Evolutionary conservation across 2,797 vertebrate genomes (phyloP), one percentile per base, ranked within the genome.

Genomic region (Spinibarbus caldwelli): DNA sequence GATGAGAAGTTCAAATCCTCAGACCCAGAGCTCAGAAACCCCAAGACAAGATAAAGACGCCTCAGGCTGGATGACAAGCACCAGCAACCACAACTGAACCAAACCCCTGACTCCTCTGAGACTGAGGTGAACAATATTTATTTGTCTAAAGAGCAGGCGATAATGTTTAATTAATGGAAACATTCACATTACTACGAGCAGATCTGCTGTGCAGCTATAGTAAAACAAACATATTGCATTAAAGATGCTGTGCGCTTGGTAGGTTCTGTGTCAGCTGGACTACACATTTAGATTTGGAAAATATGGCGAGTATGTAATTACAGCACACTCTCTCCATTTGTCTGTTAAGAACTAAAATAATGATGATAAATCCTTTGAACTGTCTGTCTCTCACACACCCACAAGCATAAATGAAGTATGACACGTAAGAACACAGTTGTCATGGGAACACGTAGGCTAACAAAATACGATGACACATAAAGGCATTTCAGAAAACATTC

Each of bases 391-490:
- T 78, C 66, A 73, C 80, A 86, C 84, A 76, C 84, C 78, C 85
- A 70, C 80, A 66, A 70, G 82, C 82, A 76, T 73, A 80, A 88
- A 83, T 84, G 36, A 83, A 82, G 87, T 84, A 82, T 54, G 67
- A 85, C 45, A 70, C 78, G 83, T 84, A 85, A 83, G 86, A 85
- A 91, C 87, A 87, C 54, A 83, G 91, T 91, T 90, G 91, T 90
- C 89, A 91, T 89, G 89, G 90, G 80, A 90, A 91, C 90, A 80
- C 71, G 52, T 29, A 82, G 84, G 82, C 83, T 82, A 71, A 81
- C 31, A 66, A 73, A 80, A 47, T 79, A 72, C n/a, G 23, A 85
- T 72, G 59, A 89, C 86, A 89, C 67, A 80, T 86, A 66, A 87
- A 87, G 82, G 87, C 81, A 85, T 79, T 78, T 59, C 64, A 84